Evolutionary conservation across 1,140 invertebrate species (phyloP).

Genomic region (Drosophila kepulauana): DNA sequence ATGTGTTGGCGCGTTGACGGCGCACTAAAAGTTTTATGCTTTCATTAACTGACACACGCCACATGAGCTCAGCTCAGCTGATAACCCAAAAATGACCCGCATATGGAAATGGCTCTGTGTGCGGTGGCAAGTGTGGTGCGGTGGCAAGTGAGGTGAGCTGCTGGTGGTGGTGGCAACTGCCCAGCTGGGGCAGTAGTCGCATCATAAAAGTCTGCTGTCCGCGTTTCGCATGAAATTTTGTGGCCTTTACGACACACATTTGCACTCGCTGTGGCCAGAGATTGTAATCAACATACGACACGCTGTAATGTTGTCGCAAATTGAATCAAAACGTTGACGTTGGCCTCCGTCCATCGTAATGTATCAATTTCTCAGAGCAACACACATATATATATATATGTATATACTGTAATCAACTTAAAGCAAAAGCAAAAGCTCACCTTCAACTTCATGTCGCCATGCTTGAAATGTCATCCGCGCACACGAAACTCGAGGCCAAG

Average conservation of each 20-base stretch:
- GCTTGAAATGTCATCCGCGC: conserved; percentile 91
- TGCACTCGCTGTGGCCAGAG: conserved; percentile 55
- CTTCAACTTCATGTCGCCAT: conserved; percentile 94
- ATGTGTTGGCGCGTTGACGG: conserved; percentile 55
- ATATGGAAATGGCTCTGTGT: conserved; percentile 62
- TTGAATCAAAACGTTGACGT: conserved; percentile 68
- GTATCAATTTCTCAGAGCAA: conserved; percentile 65
- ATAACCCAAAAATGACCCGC: conserved; percentile 71
- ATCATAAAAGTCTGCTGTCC: conserved; percentile 58
- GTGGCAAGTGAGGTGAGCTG: too few relatives aligned
- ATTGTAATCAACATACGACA: conserved; percentile 81
- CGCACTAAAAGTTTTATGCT: conserved; percentile 79
- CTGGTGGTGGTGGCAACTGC: background rate
- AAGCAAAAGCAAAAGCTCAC: conserved; percentile 76
- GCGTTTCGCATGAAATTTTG: conserved; percentile 74
- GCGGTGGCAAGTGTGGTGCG: background rate
- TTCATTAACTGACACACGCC: conserved; percentile 71
- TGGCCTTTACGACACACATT: conserved; percentile 79
- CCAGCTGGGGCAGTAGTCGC: conserved; percentile 38
- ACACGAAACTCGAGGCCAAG: conserved; percentile 91
- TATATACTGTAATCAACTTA: conserved; percentile 63
- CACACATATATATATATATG: background rate
- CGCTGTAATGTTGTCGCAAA: conserved; percentile 78
- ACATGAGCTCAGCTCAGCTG: conserved; percentile 29
- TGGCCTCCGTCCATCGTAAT: conserved; percentile 42